Evolutionary conservation across 2,113 vertebrate species (phyloP), one percentile per base, ranked within the genome.

Genomic region (Echinops telfairi): DNA sequence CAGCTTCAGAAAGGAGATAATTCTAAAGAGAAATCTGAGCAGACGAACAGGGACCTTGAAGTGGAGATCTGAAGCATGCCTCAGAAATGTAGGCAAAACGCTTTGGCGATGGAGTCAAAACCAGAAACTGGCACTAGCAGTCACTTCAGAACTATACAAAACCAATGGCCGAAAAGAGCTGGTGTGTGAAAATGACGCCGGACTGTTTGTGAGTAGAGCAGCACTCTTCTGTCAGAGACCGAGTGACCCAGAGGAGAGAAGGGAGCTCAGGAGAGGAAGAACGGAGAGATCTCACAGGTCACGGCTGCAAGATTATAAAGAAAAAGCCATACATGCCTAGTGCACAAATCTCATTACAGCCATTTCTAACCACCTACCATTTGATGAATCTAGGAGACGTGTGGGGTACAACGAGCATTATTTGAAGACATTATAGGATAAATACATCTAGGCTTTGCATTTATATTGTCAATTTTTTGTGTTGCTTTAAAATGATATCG

Each of bases 151-250:
- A 40, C 53, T 3, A 73, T 12, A 66, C 40, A 57, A 33, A 36
- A 7, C 8, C 6, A 53, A n/a, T 68, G 84, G 10, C 20, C 40
- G 16, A 15, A 15, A 47, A 47, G 6, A 77, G 40, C 27, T 84
- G 38, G 27, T 47, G 23, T 38, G 70, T 88, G 4, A 20, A 84
- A 33, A 60, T 3, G 3, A 75, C 0, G 4, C 10, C 4, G 4
- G 29, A 23, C 6, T 66, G 31, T 27, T 3, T 17, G 57, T 27
- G 33, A 86, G 7, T 1, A 0, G 6, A n/a, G 10, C 6, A 25
- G 0, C 11, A 1, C 11, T 14, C 2, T 6, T 17, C 8, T 25
- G 1, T 40, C 79, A 43, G 14, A 76, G 31, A 14, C 47, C 2
- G 20, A 2, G 6, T 38, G 17, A 58, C 27, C 17, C 12, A 23